Base-by-base conservation (phyloP, 2,113 vertebrate species). In the Pimephales promelas region DNA sequence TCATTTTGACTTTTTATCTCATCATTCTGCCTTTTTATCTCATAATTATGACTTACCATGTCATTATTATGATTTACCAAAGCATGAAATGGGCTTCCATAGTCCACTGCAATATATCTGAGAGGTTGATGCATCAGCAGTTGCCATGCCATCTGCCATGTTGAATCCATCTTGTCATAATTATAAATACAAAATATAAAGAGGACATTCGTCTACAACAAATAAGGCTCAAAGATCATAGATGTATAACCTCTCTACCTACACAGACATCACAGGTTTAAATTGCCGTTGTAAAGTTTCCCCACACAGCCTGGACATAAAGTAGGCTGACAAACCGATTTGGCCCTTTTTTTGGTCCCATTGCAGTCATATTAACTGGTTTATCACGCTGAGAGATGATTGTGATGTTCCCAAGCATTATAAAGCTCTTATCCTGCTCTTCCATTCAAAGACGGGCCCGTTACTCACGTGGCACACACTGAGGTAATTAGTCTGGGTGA, bases 401-500 rank as follows among this genome's bases (percentile, higher is more conserved):
- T 36, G 34, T 85, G 86, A 34, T 43, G 57, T 59, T 74, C 81
- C 62, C 79, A 56, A 71, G 31, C 61, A 64, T 84, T 73, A 61
- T 77, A 77, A 49, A 36, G 82, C 45, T 72, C 68, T 64, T 81
- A 75, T 74, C 26, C 20, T 57, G 34, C 47, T 57, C n/a, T 24
- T 59, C 18, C 22, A 54, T 66, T 79, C 18, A n/a, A 74, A 83
- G 43, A 24, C 13, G 13, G 26, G 43, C 34, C n/a, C 31, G 43
- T 28, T 47, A 9, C 78, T 66, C 59, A 81, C 47, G 79, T 70
- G 79, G 13, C 62, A 70, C 47, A 52, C 40, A 22, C 28, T 1
- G 79, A 70, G 79, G 79, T 81, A 70, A 81, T 81, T 81, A 70
- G 64, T 81, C 47, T 81, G 62, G 45, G 28, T 70, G 79, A 71